Conservation (phyloP, 1,140 invertebrate genomes). For the Drosophila kikkawai region DNA sequence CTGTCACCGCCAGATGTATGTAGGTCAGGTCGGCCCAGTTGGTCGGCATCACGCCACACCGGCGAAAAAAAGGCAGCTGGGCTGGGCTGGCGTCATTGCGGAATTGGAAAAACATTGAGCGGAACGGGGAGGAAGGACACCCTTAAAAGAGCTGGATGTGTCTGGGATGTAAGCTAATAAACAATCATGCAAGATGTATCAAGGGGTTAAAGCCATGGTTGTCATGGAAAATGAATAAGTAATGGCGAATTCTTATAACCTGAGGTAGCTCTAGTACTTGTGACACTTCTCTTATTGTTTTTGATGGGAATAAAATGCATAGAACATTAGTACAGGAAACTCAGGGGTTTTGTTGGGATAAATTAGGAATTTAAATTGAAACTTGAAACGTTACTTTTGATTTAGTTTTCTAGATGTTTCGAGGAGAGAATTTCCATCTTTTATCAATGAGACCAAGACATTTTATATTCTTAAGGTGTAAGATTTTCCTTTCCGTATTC, state of each 20-base stretch:
- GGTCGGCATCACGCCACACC: constrained; percentile 68
- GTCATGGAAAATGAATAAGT: neutral
- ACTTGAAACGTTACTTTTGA: neutral
- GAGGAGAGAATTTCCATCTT: no score
- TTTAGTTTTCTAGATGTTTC: neutral
- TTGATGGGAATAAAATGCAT: neutral
- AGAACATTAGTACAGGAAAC: neutral
- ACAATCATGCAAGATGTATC: constrained; percentile 32
- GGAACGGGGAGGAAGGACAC: constrained; percentile 15
- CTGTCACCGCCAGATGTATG: constrained; percentile 51
- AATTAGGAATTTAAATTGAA: neutral
- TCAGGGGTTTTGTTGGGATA: neutral
- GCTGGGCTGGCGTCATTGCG: constrained; percentile 49
- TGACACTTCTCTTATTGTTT: neutral
- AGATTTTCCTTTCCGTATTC: neutral
- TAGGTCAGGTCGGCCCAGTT: constrained; percentile 50
- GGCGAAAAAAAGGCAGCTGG: constrained; percentile 21
- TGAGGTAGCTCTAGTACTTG: no score
- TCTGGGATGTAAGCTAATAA: constrained; percentile 46
- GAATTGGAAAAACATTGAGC: constrained; percentile 6
- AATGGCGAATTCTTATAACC: neutral
- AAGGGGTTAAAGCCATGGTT: neutral
- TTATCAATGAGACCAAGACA: no score
- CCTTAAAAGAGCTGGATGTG: neutral
- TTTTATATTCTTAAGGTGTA: neutral